Evolutionary conservation across 2,797 vertebrate species (phyloP).

Genomic region (Amblyraja radiata): DNA sequence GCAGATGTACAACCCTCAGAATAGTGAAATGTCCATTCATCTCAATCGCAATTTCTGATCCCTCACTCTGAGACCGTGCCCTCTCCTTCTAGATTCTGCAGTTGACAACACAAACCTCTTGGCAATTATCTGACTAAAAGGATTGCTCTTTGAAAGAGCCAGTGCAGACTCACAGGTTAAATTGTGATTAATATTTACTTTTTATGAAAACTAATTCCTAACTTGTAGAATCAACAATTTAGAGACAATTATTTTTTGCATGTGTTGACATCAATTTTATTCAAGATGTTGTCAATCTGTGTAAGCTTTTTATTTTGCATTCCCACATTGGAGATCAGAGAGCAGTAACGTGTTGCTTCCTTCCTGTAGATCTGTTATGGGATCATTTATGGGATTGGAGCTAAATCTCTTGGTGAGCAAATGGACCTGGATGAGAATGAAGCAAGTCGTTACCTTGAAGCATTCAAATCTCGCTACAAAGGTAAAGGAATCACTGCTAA

Average conservation of each 20-base stretch:
- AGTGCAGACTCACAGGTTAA: background rate
- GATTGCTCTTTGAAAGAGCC: background rate
- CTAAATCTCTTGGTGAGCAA: constrained; percentile 88
- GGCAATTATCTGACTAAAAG: background rate
- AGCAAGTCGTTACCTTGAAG: constrained; percentile 83
- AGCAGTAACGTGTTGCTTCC: background rate
- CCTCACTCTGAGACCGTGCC: too few relatives aligned
- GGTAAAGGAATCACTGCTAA: constrained; percentile 57
- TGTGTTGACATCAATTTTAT: background rate
- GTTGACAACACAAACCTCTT: too few relatives aligned
- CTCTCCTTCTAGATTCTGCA: too few relatives aligned
- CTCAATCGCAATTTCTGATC: too few relatives aligned
- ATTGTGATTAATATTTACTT: background rate
- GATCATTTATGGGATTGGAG: constrained; percentile 95
- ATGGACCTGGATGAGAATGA: constrained; percentile 87
- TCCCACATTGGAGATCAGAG: background rate
- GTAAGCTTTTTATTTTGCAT: background rate
- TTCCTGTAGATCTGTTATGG: constrained; percentile 87
- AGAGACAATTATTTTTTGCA: background rate
- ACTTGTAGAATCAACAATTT: background rate
- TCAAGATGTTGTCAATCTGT: background rate
- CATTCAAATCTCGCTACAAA: constrained; percentile 88
- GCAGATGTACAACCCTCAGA: too few relatives aligned
- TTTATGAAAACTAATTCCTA: background rate
- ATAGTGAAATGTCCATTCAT: too few relatives aligned